Evolutionary conservation across 2,888 invertebrate genomes (phyloP), one percentile per base, ranked within the genome.

Genomic region (Drepanosiphum platanoidis): DNA sequence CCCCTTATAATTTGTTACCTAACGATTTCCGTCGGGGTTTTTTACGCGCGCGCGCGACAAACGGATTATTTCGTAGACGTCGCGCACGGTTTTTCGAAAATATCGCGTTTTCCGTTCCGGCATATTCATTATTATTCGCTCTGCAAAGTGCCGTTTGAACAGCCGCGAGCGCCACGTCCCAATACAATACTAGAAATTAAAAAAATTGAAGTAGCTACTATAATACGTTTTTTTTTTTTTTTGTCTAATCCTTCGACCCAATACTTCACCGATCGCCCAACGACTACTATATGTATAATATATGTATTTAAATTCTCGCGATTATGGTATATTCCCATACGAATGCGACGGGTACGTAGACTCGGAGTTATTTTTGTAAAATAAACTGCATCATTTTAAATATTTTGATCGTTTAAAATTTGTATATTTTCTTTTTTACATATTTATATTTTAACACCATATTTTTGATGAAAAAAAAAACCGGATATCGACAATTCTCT

Each of bases 401-500:
- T 64, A 3, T 30, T 64, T 27, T 27, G 64, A 64, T 64, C 30
- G 30, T 30, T 64, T 30, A 64, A 64, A 64, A 27, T 27, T 46
- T 30, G 27, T 46, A 27, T 27, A n/a, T 27, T n/a, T 46, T 46
- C 11, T 68, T 32, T 32, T 34, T 3, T 15, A 68, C 66, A 5
- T 66, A 34, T 27, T 68, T 68, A 34, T 68, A 34, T 68, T 8
- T 71, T 22, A 27, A n/a, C 4, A 30, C 11, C 13, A 30, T 30
- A 27, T 64, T 27, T n/a, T n/a, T n/a, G n/a, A n/a, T n/a, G n/a
- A n/a, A n/a, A 64, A 64, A 11, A 39, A 64, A 64, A 27, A 39
- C 39, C 15, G 39, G 71, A 71, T 71, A 71, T 39, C 64, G 64
- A 64, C 64, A 64, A 30, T 46, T 30, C 42, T 72, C 72, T 18